phyloP scores from a whole-genome alignment of 37 sponge, comb jelly and placozoan species.

The Bolinopsis microptera region DNA sequence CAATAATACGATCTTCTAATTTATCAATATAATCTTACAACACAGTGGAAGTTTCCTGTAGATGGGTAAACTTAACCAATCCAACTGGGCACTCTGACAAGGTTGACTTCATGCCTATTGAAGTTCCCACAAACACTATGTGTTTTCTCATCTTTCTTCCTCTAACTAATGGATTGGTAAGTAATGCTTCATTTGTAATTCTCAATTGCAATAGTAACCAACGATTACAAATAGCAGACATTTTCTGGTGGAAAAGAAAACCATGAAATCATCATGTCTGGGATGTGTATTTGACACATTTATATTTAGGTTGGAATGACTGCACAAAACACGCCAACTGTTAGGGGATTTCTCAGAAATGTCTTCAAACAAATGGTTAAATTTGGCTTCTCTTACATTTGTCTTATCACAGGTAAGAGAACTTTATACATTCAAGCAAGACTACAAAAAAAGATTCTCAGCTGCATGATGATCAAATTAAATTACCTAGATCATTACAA shows the following conservation, averaged over 20 bases:
- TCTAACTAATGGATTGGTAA: not conserved
- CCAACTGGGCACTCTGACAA: not conserved
- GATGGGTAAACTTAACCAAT: not conserved
- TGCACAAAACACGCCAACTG: not conserved
- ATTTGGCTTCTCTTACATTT: not conserved
- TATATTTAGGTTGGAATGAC: not conserved
- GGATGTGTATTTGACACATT: not conserved
- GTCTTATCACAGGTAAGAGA: not conserved
- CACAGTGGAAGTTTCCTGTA: not conserved
- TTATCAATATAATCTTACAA: too few species aligned
- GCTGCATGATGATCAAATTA: too few species aligned
- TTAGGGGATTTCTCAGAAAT: not conserved
- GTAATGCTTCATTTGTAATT: not conserved
- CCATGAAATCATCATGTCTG: not conserved
- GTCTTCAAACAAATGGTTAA: constrained; percentile 6
- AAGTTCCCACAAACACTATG: not conserved
- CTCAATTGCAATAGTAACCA: too few species aligned
- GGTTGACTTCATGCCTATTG: not conserved
- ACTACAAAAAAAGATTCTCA: too few species aligned
- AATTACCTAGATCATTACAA: not conserved
- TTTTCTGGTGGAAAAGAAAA: too few species aligned
- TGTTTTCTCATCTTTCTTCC: not conserved
- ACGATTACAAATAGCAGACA: too few species aligned
- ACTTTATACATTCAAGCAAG: too few species aligned
- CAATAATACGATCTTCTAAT: too few species aligned